A percentile compares a stretch with the other conserved stretches of the same genome.
phyloP scores from a whole-genome alignment of 2,797 vertebrate genomes.

The Trachops cirrhosus region DNA sequence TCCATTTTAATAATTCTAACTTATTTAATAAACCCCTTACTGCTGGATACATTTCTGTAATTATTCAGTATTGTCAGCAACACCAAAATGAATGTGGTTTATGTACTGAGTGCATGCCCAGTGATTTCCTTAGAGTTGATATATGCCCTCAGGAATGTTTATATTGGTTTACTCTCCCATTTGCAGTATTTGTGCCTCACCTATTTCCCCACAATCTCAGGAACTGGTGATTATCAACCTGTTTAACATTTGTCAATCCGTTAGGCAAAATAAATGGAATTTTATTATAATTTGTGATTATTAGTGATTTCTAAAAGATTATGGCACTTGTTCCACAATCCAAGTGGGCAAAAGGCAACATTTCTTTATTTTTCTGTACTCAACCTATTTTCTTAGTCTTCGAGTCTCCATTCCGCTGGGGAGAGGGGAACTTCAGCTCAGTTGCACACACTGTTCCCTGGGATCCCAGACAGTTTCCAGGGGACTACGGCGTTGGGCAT shows the following conservation, averaged over 20 bases:
- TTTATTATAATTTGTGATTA: neutral
- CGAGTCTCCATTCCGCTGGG: neutral
- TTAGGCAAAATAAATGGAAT: neutral
- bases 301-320: slow-evolving; percentile 6
- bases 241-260: neutral
- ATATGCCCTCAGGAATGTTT: neutral
- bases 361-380: neutral
- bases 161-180: neutral
- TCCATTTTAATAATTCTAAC: neutral
- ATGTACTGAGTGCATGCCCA: neutral
- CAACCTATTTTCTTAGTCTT: neutral
- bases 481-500: neutral
- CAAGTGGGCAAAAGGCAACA: neutral
- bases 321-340: neutral
- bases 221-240: neutral
- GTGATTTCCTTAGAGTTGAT: neutral
- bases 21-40: neutral
- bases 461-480: neutral
- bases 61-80: neutral
- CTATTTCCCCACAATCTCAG: neutral
- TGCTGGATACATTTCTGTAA: neutral
- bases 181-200: neutral
- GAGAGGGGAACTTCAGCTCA: neutral
- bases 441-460: neutral
- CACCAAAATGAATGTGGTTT: neutral